Conservation (phyloP, 2,113 vertebrate genomes). For the Rousettus leschenaultii region DNA sequence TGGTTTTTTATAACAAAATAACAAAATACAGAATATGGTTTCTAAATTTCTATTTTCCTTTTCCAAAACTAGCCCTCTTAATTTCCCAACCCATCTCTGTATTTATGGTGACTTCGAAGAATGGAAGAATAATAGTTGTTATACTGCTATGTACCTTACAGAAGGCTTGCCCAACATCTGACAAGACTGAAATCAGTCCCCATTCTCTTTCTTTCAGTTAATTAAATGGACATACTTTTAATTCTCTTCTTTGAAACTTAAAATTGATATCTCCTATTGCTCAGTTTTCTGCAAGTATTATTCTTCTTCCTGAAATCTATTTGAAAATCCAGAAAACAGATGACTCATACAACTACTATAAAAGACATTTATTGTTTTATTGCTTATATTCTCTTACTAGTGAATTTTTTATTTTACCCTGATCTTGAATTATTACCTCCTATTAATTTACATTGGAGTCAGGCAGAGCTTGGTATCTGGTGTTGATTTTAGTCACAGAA, state of each 20-base stretch:
- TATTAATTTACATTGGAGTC: not conserved
- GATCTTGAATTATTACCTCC: not conserved
- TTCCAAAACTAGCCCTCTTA: not conserved
- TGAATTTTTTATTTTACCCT: not conserved
- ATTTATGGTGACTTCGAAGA: not conserved
- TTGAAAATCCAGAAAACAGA: not conserved
- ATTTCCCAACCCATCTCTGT: not conserved
- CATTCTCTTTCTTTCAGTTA: not conserved
- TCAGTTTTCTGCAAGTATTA: not conserved
- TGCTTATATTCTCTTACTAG: not conserved
- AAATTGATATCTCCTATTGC: not conserved
- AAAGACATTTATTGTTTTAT: not conserved
- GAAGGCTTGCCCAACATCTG: not conserved
- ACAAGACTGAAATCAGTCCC: not conserved
- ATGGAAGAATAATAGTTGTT: not conserved
- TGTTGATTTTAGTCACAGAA: not conserved
- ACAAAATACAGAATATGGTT: not conserved
- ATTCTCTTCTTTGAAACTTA: not conserved
- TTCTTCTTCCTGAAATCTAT: not conserved
- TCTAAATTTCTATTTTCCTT: slow-evolving; percentile 1
- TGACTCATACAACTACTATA: not conserved
- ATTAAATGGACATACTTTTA: not conserved
- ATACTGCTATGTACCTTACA: not conserved
- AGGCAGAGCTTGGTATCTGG: not conserved
- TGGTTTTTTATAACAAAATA: not conserved